Base-by-base conservation (phyloP, 2,113 vertebrate species). In the Hipposideros armiger region DNA sequence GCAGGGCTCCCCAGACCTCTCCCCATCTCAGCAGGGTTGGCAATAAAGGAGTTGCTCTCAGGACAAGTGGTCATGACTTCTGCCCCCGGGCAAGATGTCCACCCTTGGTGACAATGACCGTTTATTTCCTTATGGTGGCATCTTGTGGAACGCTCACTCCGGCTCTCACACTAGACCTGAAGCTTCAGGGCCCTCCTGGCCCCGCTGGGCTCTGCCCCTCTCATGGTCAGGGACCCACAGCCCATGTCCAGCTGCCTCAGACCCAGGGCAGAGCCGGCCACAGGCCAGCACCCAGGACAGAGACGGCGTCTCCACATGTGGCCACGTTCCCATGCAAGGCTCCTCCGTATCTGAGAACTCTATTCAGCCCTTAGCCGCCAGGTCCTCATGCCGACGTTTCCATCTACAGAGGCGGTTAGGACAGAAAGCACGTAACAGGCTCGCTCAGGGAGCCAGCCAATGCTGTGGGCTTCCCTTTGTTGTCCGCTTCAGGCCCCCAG, bases 301-400 rank as follows among this genome's bases (percentile, higher is more conserved):
- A 17, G 32, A 0, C 11, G 0, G 6, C 2, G 19, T 20, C n/a
- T 45, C 64, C 11, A 15, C 60, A 1, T 2, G 3, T 11, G 5
- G 24, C 42, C n/a, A 0, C 9, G 0, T 13, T 11, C 45, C 66
- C 0, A 0, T 16, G 45, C 0, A 4, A 40, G 42, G 15, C 16
- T 1, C 32, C 0, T 3, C 16, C 0, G 1, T 0, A 2, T 15
- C 64, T 10, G 40, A 84, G 42, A 36, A 36, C 8, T 69, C 22
- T 26, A n/a, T 5, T 60, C 67, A 45, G 5, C 30, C 11, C 8
- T 32, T 14, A 2, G 1, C 13, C 22, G n/a, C 50, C n/a, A 32
- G 24, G 40, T 3, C 1, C 0, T 16, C 0, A 0, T 2, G 14
- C 1, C 0, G 1, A 20, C 26, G 0, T 0, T 0, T 3, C 3